These are phyloP conservation scores for Machaerirhynchus nigripectus DNA, from an alignment of 2,113 vertebrate species.

Conservation along the genomic window DNA sequence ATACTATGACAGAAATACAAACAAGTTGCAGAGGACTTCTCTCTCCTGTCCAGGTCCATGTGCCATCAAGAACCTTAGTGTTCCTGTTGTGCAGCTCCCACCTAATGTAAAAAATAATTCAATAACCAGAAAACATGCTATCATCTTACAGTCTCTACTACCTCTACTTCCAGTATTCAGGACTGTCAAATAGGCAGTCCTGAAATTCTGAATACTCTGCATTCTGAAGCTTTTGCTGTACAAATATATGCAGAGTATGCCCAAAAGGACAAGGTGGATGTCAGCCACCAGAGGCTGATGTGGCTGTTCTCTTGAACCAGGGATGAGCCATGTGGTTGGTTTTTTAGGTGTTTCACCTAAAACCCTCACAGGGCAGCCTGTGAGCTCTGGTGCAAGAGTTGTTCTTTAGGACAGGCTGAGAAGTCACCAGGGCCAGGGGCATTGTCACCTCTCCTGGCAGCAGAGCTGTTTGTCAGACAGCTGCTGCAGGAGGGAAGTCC, in stretches of 20 bases:
- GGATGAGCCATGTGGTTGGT: fast-evolving
- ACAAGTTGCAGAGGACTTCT: neutral
- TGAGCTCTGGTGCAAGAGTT: neutral
- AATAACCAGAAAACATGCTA: neutral
- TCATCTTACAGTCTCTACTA: neutral
- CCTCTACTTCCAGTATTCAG: neutral
- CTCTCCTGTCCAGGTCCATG: neutral
- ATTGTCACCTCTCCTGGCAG: neutral
- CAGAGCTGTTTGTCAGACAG: neutral
- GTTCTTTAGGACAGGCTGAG: neutral
- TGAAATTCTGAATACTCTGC: neutral
- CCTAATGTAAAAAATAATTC: neutral
- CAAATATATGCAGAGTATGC: neutral
- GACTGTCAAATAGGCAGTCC: neutral
- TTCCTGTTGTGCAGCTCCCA: neutral
- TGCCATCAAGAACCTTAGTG: neutral
- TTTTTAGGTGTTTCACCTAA: neutral
- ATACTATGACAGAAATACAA: neutral
- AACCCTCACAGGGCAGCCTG: neutral
- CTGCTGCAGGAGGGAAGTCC: neutral
- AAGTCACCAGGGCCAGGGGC: neutral
- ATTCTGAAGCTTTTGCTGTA: neutral
- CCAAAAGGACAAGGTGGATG: neutral
- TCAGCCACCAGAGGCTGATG: neutral
- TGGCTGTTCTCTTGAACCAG: neutral